phyloP scores from a whole-genome alignment of 2,797 vertebrate species.

The Coendou prehensilis region DNA sequence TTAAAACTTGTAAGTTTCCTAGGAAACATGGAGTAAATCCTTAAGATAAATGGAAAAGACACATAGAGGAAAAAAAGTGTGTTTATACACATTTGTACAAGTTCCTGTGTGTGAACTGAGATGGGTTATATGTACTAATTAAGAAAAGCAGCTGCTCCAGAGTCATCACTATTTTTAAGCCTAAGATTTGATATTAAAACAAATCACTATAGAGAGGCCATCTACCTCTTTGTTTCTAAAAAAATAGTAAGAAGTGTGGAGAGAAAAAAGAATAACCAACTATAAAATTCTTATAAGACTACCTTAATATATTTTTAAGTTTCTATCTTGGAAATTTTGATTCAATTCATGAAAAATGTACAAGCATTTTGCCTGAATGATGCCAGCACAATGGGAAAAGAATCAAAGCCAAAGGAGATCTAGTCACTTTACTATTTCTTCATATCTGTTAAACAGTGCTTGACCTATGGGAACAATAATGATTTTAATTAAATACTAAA shows the following conservation, averaged over 20 bases:
- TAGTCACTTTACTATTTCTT: background rate
- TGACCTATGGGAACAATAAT: too few relatives aligned
- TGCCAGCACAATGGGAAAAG: rapidly evolving
- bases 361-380: rapidly evolving
- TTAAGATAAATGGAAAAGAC: background rate
- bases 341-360: background rate
- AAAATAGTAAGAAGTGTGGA: background rate
- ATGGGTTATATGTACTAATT: rapidly evolving
- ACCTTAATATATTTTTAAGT: background rate
- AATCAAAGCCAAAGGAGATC: too few relatives aligned
- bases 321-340: background rate
- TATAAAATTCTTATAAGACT: background rate
- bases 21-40: background rate
- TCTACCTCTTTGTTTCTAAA: background rate
- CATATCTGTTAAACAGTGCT: background rate
- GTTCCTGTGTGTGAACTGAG: rapidly evolving
- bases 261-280: background rate
- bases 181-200: background rate
- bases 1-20: rapidly evolving
- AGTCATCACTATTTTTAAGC: background rate
- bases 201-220: background rate
- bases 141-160: too few relatives aligned
- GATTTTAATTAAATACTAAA: background rate
- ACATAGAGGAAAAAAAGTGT: rapidly evolving
- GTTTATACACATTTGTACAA: rapidly evolving